Percentiles rank a stretch among this genome's conserved stretches.
phyloP scores from a whole-genome alignment of 2,888 invertebrate genomes.

The Celastrina argiolus region DNA sequence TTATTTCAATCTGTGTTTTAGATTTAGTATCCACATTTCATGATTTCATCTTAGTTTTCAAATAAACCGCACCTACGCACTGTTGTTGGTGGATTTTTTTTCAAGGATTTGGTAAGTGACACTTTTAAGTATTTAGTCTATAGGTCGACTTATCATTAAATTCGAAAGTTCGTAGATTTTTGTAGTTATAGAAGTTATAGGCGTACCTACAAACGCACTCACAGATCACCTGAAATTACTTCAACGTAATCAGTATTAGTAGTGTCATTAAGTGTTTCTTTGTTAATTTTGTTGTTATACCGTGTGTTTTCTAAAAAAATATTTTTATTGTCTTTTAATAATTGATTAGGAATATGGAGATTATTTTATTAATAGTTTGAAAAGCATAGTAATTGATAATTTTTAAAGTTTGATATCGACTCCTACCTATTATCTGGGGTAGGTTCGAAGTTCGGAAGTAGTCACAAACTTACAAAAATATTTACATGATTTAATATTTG shows the following conservation, averaged over 20 bases:
- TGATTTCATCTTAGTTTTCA: slow-evolving; percentile 27
- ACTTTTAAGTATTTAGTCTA: slow-evolving; percentile 24
- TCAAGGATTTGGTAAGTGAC: slow-evolving; percentile 21
- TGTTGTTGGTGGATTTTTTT: slow-evolving; percentile 23
- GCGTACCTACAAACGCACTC: background rate
- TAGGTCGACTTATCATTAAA: background rate
- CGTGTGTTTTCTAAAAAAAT: too few species aligned
- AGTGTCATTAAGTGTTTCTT: background rate
- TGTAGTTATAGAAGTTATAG: background rate
- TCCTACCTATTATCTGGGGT: too few species aligned
- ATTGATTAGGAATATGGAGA: too few species aligned
- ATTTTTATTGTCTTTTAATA: too few species aligned
- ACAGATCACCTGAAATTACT: background rate
- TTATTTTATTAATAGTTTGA: too few species aligned
- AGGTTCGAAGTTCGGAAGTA: too few species aligned
- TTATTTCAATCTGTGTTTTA: slow-evolving; percentile 31
- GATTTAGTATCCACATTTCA: slow-evolving; percentile 28
- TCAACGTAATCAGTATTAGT: background rate
- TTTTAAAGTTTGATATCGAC: too few species aligned
- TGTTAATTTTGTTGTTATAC: background rate
- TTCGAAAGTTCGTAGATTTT: background rate
- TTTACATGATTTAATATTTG: slow-evolving; percentile 40
- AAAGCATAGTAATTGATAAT: too few species aligned
- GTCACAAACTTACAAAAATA: background rate
- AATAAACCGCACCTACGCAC: slow-evolving; percentile 28